Base-by-base conservation (phyloP, 2,797 vertebrate genomes). In the Podarcis siculus region DNA sequence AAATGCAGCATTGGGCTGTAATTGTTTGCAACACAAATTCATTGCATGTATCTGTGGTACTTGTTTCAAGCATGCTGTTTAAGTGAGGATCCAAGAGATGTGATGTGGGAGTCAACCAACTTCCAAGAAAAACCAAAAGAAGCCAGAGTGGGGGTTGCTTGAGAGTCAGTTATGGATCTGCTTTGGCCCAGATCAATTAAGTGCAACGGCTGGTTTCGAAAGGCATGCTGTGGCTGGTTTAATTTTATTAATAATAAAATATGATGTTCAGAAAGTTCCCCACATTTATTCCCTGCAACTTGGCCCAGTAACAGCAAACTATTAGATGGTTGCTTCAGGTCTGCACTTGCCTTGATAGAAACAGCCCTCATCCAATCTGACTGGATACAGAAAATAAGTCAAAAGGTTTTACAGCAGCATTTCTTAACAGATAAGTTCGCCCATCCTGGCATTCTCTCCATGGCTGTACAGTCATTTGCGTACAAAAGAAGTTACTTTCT, bases 311-410 rank as follows among this genome's bases (percentile, higher is more conserved):
- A 32, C 21, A 27, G 15, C 76, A 15, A 5, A 5, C 15, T 39
- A 27, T 5, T 58, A 1, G 21, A 39, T 32, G 1, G 58, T 30
- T 7, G 6, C 55, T 87, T 27, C 19, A 6, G 8, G 21, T 30
- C 37, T 21, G 17, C 8, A 10, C 25, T 30, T 45, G 3, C 8
- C 21, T 1, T 12, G 0, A 10, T 25, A n/a, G 55, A 30, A 7
- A 3, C 15, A 21, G 17, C 8, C 1, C n/a, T 39, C 19, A 1
- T 21, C 27, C 3, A 1, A 27, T 6, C 9, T 9, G 1, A 27
- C 30, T 32, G 12, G 67, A 12, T 5, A 23, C 32, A 9, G 27
- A 3, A 39, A 25, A 12, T 32, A 23, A 8, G 27, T 23, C 3
- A n/a, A n/a, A 39, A 61, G 27, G 25, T 67, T 66, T 75, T 1